A percentile compares a stretch with the other conserved stretches of the same genome.
Evolutionary conservation across 2,113 vertebrate species (phyloP).

Genomic region (Salvelinus fontinalis): DNA sequence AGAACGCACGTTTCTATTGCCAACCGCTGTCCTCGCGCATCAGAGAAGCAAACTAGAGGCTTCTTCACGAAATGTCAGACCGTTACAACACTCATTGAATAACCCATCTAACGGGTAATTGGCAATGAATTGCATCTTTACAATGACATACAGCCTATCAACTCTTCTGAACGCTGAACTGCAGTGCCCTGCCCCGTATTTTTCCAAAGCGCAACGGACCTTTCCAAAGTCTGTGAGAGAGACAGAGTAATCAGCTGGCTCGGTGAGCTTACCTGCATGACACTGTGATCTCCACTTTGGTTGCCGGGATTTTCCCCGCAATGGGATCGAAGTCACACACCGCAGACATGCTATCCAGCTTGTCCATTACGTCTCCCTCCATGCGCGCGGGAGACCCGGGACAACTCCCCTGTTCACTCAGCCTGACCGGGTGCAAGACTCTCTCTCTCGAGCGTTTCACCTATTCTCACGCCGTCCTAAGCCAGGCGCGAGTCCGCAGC

Average conservation of each 20-base stretch:
- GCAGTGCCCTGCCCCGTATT: neutral
- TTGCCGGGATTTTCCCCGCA: constrained; percentile 87
- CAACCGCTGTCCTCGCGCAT: too few relatives aligned
- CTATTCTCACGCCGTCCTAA: constrained; percentile 25
- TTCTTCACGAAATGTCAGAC: too few relatives aligned
- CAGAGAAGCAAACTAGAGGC: too few relatives aligned
- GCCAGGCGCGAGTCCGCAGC: constrained; percentile 13
- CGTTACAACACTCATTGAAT: too few relatives aligned
- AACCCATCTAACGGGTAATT: too few relatives aligned
- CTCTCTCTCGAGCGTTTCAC: constrained; percentile 8
- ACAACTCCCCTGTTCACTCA: constrained; percentile 61
- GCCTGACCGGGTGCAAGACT: constrained; percentile 34
- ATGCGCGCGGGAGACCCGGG: constrained; percentile 65
- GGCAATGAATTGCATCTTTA: too few relatives aligned
- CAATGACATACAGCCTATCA: neutral
- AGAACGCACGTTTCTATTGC: too few relatives aligned
- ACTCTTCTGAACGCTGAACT: neutral
- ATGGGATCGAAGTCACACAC: constrained; percentile 84
- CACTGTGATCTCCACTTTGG: constrained; percentile 93
- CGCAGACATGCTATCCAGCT: constrained; percentile 83
- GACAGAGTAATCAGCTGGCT: neutral
- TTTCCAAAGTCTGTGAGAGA: constrained; percentile 20
- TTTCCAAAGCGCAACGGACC: constrained; percentile 5
- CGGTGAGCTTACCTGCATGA: constrained; percentile 84
- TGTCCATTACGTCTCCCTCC: constrained; percentile 85